Evolutionary conservation across 2,888 invertebrate species (phyloP), one percentile per base, ranked within the genome.

Genomic region (Carpatolechia fugitivella): DNA sequence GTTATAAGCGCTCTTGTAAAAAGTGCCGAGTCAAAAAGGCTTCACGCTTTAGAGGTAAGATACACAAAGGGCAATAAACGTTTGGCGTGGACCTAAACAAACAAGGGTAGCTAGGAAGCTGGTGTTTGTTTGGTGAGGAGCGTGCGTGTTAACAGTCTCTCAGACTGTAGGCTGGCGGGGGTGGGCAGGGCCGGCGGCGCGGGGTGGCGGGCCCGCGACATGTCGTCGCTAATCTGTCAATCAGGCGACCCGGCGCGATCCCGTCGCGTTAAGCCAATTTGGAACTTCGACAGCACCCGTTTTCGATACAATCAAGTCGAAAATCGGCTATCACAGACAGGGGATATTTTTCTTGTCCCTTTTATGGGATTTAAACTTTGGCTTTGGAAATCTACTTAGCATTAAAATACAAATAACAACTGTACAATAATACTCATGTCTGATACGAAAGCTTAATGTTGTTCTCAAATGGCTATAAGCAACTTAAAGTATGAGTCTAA

Each of bases 71-170:
- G 85, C 85, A 85, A 85, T 84, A 85, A 87, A 86, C 85, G 87
- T 86, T 87, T 78, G 83, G 79, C 76, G 76, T 77, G 82, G 85
- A 79, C 89, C 89, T 89, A 88, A 89, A 87, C 82, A 89, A 89
- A 89, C 88, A 89, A 74, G 88, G 86, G 89, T 87, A 87, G 88
- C 87, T 85, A 85, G 88, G 89, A 87, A 90, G 89, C 89, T 80
- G 85, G 84, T 74, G 82, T 80, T 81, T 88, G 86, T 89, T 89
- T 89, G 86, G 70, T 76, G 80, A 90, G 88, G 83, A 86, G 85
- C 87, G 85, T 81, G 74, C 80, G 80, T 83, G 87, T 86, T 82
- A 88, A 87, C 82, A 87, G 65, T 30, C 30, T 38, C 38, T 44
- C 44, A 41, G 40, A 41, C 40, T 24, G 24, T 24, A 13, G 41